phyloP scores from a whole-genome alignment of 2,113 vertebrate species.

The Nymphicus hollandicus region DNA sequence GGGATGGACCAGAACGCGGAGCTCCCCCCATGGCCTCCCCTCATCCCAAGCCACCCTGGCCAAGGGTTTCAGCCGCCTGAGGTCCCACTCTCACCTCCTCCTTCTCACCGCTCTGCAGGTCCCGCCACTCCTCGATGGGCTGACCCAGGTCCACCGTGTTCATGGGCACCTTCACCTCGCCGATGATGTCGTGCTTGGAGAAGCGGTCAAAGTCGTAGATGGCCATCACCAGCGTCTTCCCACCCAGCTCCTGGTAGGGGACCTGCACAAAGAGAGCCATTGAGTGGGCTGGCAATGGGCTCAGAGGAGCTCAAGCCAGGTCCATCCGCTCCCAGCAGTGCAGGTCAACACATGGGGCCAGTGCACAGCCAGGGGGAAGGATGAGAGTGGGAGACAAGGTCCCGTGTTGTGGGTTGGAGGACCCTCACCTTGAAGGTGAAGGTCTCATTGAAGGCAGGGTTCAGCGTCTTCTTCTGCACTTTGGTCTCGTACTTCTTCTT shows the following conservation, averaged over 20 bases:
- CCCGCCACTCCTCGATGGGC: constrained; percentile 94
- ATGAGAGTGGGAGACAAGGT: neutral
- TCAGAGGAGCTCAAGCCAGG: neutral
- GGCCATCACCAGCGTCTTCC: constrained; percentile 95
- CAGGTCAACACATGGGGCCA: fast-evolving
- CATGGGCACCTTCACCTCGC: constrained; percentile 93
- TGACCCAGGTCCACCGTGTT: constrained; percentile 95
- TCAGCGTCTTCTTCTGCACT: constrained; percentile 96
- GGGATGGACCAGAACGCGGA: neutral
- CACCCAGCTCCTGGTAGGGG: constrained; percentile 94
- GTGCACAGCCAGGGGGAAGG: neutral
- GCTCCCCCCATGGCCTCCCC: neutral
- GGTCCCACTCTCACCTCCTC: constrained; percentile 83
- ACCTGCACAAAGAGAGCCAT: constrained; percentile 75
- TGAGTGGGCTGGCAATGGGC: fast-evolving
- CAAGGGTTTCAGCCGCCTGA: neutral
- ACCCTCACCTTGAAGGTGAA: constrained; percentile 91
- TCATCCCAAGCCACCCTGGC: neutral
- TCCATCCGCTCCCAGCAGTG: fast-evolving
- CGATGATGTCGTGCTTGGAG: constrained; percentile 96
- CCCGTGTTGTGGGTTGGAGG: neutral
- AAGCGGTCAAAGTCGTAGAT: constrained; percentile 98
- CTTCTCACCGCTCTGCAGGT: constrained; percentile 93
- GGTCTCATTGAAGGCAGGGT: constrained; percentile 94
- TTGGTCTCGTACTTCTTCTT: constrained; percentile 98